Evolutionary conservation across 2,888 invertebrate species (phyloP).

Genomic region (Panorpa germanica): DNA sequence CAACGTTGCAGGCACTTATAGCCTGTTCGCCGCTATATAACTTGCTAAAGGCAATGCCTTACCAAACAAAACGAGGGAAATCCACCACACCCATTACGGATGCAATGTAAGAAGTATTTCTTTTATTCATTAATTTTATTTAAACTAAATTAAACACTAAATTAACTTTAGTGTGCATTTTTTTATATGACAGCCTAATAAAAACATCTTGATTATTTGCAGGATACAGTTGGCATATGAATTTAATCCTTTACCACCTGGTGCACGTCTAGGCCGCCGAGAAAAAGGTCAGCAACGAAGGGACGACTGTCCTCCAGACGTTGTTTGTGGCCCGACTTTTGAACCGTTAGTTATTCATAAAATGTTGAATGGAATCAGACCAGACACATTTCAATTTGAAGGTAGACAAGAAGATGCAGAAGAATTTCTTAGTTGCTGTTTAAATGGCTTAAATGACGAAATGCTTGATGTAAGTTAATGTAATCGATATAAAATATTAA

Average conservation of each 20-base stretch:
- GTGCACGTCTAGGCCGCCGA: constrained; percentile 27
- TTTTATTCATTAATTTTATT: constrained; percentile 3
- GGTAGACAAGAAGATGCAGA: constrained; percentile 95
- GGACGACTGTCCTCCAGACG: constrained; percentile 31
- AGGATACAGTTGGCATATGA: constrained; percentile 64
- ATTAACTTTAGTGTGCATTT: no score
- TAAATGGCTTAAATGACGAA: constrained; percentile 92
- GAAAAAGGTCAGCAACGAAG: constrained; percentile 21
- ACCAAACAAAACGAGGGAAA: constrained; percentile 37
- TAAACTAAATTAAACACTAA: not conserved
- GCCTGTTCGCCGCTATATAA: constrained; percentile 94
- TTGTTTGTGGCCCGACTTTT: constrained; percentile 59
- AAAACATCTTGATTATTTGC: no score
- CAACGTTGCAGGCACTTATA: constrained; percentile 80
- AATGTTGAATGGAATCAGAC: constrained; percentile 58
- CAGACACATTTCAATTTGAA: constrained; percentile 52
- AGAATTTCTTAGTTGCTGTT: constrained; percentile 81
- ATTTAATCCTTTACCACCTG: constrained; percentile 47
- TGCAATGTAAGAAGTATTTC: constrained; percentile 56
- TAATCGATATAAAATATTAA: not conserved
- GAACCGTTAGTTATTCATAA: constrained; percentile 79
- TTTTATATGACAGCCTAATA: no score
- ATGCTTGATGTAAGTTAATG: constrained; percentile 60
- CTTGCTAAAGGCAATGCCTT: constrained; percentile 59
- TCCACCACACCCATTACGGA: constrained; percentile 73